Evolutionary conservation across 2,797 vertebrate species (phyloP).

Genomic region (Alectoris magna): DNA sequence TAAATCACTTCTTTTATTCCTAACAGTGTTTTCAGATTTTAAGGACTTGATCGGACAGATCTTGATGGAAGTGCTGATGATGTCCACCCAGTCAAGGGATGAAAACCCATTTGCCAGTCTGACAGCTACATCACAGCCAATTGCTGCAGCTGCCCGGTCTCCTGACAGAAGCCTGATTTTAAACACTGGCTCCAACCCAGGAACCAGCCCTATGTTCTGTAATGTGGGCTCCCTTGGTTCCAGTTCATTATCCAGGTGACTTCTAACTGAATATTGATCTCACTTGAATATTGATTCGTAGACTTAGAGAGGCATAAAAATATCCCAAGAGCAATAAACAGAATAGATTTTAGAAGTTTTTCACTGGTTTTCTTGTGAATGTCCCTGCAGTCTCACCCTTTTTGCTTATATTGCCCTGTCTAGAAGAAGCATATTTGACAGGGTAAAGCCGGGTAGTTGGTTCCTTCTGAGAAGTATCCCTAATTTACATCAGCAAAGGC

Average conservation of each 20-base stretch:
- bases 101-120: slow-evolving; percentile 98
- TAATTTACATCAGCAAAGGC: background rate
- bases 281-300: background rate
- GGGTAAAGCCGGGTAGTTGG: background rate
- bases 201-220: slow-evolving; percentile 92
- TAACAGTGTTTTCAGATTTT: slow-evolving; percentile 94
- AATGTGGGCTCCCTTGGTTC: slow-evolving; percentile 90
- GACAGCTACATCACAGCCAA: slow-evolving; percentile 96
- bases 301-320: background rate
- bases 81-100: slow-evolving; percentile 93
- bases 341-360: background rate
- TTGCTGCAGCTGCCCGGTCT: slow-evolving; percentile 90
- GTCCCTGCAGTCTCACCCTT: background rate
- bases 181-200: slow-evolving; percentile 88
- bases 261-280: slow-evolving; percentile 52
- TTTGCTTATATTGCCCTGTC: background rate
- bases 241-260: slow-evolving; percentile 97
- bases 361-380: background rate
- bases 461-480: background rate
- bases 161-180: slow-evolving; percentile 90
- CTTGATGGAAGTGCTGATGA: slow-evolving; percentile 99
- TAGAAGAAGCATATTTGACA: background rate
- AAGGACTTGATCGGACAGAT: slow-evolving; percentile 99
- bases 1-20: slow-evolving; percentile 43
- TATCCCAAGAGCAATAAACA: background rate